Evolutionary conservation across 2,113 vertebrate species (phyloP), one percentile per base, ranked within the genome.

Genomic region (Saguinus imperator): DNA sequence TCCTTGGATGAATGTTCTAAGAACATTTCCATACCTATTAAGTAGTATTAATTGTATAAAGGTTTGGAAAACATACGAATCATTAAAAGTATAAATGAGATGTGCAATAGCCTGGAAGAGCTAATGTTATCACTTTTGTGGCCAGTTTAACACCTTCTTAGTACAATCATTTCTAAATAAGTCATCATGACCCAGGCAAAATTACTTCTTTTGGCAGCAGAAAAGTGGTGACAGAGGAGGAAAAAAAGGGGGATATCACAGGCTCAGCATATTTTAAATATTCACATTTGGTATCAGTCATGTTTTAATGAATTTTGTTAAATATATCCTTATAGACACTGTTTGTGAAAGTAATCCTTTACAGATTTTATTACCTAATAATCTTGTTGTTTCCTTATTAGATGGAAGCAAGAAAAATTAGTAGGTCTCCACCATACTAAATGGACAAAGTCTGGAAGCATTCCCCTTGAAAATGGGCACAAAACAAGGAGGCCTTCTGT

Each of bases 31-130:
- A 50, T 93, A 94, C 43, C 87, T 57, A 35, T 97, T 98, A 98
- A 98, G 89, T 89, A 94, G 95, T 95, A 98, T 97, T 98, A 98
- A 98, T 97, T 98, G 91, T 94, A 94, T 73, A 93, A 92, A 91
- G 94, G 57, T 97, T 98, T 97, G 55, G 90, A 97, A 98, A 98
- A 98, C 89, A 98, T 80, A 95, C 2, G 92, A 98, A 97, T 97
- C 94, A 98, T 98, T 98, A 97, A 96, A 96, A 95, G 92, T 95
- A 98, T 94, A 98, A 97, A 98, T 93, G 77, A 64, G 70, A 48
- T 98, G 89, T 97, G 92, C 95, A 98, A 94, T 80, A 87, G 94
- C 83, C 58, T 70, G 52, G 94, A 98, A 98, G 87, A 98, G 95
- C 25, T 97, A 96, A 97, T 93, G 83, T 98, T 98, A 98, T 88